Percentiles rank a stretch among this genome's conserved stretches.
Conservation (phyloP, 2,113 vertebrate species). For the Indicator indicator region DNA sequence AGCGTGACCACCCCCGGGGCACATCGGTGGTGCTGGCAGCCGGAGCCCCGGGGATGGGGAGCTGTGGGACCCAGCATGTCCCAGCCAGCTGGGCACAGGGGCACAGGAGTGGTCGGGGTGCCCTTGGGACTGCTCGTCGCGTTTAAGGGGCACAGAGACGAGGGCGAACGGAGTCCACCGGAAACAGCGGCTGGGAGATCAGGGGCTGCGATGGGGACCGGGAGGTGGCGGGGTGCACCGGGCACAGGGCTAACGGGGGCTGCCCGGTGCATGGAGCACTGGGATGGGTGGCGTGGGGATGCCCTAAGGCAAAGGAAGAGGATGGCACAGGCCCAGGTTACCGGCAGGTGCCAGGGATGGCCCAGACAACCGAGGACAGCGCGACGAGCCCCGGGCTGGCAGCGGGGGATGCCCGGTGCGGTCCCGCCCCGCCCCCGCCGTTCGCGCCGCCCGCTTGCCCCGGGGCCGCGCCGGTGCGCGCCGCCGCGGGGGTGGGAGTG, state of each 20-base stretch:
- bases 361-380: background rate
- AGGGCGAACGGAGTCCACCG: background rate
- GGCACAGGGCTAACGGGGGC: background rate
- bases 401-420: background rate
- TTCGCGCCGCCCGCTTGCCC: background rate
- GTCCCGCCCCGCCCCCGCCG: background rate
- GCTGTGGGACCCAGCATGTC: background rate
- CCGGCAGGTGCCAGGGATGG: background rate
- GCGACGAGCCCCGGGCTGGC: too few relatives aligned
- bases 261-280: background rate
- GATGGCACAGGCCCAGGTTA: background rate
- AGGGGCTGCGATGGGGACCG: background rate
- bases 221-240: background rate
- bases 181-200: background rate
- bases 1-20: background rate
- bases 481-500: background rate
- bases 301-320: background rate
- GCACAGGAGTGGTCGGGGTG: fast-evolving
- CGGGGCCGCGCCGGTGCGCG: background rate
- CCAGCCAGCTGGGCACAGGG: background rate
- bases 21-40: fast-evolving
- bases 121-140: fast-evolving
- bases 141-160: fast-evolving
- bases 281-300: background rate
- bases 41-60: fast-evolving